A percentile compares a stretch with the other conserved stretches of the same genome.
Evolutionary conservation across 2,113 vertebrate genomes (phyloP).

Genomic region (Marmota flaviventris): DNA sequence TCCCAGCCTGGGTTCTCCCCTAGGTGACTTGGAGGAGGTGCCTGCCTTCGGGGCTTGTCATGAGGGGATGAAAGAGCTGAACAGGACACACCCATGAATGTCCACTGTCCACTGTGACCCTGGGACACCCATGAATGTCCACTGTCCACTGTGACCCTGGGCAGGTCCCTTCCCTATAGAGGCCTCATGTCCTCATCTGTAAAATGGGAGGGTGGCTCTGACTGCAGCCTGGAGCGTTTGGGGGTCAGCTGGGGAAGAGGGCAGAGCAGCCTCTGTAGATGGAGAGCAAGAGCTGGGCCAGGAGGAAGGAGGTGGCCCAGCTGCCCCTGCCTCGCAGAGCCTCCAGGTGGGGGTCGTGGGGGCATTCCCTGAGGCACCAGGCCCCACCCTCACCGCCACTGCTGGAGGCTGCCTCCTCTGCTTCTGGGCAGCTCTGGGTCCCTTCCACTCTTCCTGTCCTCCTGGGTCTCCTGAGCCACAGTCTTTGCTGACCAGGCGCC

Average conservation of each 20-base stretch:
- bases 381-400: accelerated
- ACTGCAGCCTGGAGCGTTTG: not conserved
- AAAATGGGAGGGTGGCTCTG: not conserved
- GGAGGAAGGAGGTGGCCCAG: not conserved
- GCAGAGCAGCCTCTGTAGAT: not conserved
- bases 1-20: not conserved
- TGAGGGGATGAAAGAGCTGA: not conserved
- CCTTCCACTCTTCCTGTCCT: not conserved
- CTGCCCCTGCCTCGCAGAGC: too few relatives aligned
- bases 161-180: not conserved
- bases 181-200: not conserved
- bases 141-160: too few relatives aligned
- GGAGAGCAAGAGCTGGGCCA: not conserved
- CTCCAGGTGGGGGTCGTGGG: too few relatives aligned
- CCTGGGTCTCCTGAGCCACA: not conserved
- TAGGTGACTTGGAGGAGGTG: not conserved
- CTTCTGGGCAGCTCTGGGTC: not conserved
- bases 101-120: not conserved
- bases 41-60: not conserved
- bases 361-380: not conserved
- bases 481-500: not conserved
- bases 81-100: not conserved
- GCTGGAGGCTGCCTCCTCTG: not conserved
- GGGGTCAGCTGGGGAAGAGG: not conserved
- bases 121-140: too few relatives aligned